Evolutionary conservation across 2,797 vertebrate species (phyloP).

Genomic region (Acrocephalus scirpaceus): DNA sequence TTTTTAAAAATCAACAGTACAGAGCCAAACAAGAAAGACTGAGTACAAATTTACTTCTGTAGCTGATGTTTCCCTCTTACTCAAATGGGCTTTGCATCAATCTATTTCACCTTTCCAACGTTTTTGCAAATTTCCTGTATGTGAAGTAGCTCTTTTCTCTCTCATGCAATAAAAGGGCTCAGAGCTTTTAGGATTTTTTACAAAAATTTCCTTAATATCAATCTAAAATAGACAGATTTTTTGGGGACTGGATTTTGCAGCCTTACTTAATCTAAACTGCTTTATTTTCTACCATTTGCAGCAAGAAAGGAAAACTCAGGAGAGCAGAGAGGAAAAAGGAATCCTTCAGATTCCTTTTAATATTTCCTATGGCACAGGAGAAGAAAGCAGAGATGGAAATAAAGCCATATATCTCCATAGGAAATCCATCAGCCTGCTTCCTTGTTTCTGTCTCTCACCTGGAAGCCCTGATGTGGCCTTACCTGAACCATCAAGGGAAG

Average conservation of each 20-base stretch:
- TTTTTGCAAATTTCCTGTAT: rapidly evolving
- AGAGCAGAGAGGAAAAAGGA: background rate
- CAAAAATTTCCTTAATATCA: background rate
- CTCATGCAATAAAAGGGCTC: no score
- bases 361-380: background rate
- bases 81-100: background rate
- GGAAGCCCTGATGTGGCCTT: background rate
- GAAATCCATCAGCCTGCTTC: background rate
- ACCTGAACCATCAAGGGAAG: background rate
- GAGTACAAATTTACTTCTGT: background rate
- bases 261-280: background rate
- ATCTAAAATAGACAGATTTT: background rate
- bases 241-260: background rate
- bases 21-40: background rate
- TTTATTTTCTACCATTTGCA: background rate
- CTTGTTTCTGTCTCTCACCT: background rate
- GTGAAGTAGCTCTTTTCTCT: background rate
- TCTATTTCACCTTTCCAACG: background rate
- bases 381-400: background rate
- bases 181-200: background rate
- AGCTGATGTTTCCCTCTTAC: background rate
- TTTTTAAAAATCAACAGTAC: background rate
- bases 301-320: background rate
- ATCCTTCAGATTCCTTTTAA: background rate
- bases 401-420: background rate